Evolutionary conservation across 2,797 vertebrate genomes (phyloP), one percentile per base, ranked within the genome.

Genomic region (Xenopus petersii): DNA sequence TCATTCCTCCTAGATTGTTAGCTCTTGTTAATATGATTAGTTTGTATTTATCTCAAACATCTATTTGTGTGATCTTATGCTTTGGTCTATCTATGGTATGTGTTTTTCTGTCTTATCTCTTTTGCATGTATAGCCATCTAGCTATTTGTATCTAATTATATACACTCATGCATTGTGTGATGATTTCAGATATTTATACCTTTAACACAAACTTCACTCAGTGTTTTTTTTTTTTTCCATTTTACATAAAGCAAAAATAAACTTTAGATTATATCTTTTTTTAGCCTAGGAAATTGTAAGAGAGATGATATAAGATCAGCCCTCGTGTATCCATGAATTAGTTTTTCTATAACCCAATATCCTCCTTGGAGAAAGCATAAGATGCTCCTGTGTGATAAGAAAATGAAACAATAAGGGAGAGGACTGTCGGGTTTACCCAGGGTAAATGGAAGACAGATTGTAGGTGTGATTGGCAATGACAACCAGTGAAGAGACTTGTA

Each of bases 391-490:
- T 87, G 83, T 84, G 82, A 82, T 83, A 80, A 86, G 90, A 87
- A 89, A 88, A 88, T 84, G 88, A 85, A 83, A 78, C 82, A 73
- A 30, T 64, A 7, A 71, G 81, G 75, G 77, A 83, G 87, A 75
- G 64, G 75, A 84, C 87, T 87, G 88, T 88, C 84, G 80, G 84
- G 84, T 80, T 73, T 51, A 71, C 4, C 81, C 84, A 71, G 80
- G 82, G 73, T 89, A 91, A 89, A 86, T 81, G 76, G 86, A 88
- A 92, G 93, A 95, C 83, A 91, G 94, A 94, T 95, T 91, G 91
- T 11, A 46, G 78, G 73, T 12, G 81, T 51, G 85, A 91, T 86
- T 63, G 79, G 81, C 82, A 59, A 80, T 86, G 94, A 91, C 89
- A 88, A 83, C 83, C 77, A 83, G 88, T 73, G 83, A 91, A 90